These are phyloP conservation scores for Sepiola atlantica DNA, from an alignment of 2,888 invertebrate species.

Conservation along the genomic window DNA sequence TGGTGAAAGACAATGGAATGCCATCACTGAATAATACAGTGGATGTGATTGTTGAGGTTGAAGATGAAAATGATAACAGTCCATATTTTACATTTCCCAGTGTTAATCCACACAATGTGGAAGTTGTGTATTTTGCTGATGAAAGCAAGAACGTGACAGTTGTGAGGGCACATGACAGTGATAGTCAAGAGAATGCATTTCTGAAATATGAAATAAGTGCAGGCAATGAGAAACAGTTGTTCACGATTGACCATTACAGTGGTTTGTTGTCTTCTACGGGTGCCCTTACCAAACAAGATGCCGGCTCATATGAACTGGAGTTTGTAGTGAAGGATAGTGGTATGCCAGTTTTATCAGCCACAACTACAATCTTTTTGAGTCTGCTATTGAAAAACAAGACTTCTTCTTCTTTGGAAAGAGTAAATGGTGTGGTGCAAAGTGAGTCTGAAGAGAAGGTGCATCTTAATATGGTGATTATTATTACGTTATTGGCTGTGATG, in stretches of 20 bases:
- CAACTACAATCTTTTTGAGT: not conserved
- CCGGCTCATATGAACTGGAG: not conserved
- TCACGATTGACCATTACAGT: slow-evolving; percentile 32
- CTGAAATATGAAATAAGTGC: not conserved
- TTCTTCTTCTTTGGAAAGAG: not conserved
- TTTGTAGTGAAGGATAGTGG: not conserved
- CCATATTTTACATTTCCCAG: slow-evolving; percentile 32
- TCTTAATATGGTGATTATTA: slow-evolving; percentile 32
- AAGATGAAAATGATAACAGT: slow-evolving; percentile 32
- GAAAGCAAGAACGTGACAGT: slow-evolving; percentile 11
- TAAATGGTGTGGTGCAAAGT: slow-evolving; percentile 10
- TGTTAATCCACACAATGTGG: not conserved
- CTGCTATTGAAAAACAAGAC: not conserved
- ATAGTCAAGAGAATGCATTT: not conserved
- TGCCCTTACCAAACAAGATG: slow-evolving; percentile 32
- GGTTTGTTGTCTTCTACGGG: slow-evolving; percentile 24
- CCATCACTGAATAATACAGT: slow-evolving; percentile 22
- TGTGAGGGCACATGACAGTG: slow-evolving; percentile 10
- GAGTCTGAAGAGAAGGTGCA: not conserved
- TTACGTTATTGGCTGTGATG: not conserved
- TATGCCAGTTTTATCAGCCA: not conserved
- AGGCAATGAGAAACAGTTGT: slow-evolving; percentile 32
- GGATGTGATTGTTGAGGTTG: slow-evolving; percentile 32
- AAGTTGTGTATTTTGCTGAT: slow-evolving; percentile 10
- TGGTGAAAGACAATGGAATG: not conserved